Base-by-base conservation (phyloP, 2,888 invertebrate genomes). In the Eudemis profundana region DNA sequence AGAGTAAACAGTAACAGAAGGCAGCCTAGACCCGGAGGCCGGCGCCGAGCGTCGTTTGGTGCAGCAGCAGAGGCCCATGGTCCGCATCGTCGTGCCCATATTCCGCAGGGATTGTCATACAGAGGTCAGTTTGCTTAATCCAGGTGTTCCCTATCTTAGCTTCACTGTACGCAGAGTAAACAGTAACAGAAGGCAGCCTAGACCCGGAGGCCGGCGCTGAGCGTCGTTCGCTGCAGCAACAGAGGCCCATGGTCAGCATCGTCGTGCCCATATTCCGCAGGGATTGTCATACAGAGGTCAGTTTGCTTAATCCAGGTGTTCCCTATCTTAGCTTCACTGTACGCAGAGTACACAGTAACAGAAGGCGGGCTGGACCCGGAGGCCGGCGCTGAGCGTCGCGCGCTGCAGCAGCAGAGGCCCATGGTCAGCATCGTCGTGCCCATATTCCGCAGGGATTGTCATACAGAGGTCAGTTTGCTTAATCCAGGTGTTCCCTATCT, bases 81-180 rank as follows among this genome's bases (percentile, higher is more conserved):
- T 95, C 62, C 97, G 97, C 73, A 96, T 97, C 77, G 96, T 98
- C 69, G 97, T 98, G 71, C 98, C 99, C 61, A 96, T 99, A 27
- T 99, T 97, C 88, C 94, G 99, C 78, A 94, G 99, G 69, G 99
- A 99, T 87, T 98, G 98, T 76, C 99, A 99, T 82, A 96, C 96
- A 74, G 98, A 98, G 92, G 92, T 92, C 76, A 66, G 47, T 23
- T 23, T 23, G 23, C 23, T 8, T 29, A 8, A 17, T 8, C 1
- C 7, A 2, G 5, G 15, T 40, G n/a, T n/a, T n/a, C n/a, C n/a
- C n/a, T n/a, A n/a, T 14, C 15, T 14, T 40, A 2, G 38, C 12
- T n/a, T n/a, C 7, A 23, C n/a, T 50, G 17, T 42, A 15, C 5
- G 4, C 74, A 84, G 85, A 82, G 40, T 80, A 75, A 59, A 78